phyloP scores from a whole-genome alignment of 2,113 vertebrate species.

The Speoplatyrhinus poulsoni region DNA sequence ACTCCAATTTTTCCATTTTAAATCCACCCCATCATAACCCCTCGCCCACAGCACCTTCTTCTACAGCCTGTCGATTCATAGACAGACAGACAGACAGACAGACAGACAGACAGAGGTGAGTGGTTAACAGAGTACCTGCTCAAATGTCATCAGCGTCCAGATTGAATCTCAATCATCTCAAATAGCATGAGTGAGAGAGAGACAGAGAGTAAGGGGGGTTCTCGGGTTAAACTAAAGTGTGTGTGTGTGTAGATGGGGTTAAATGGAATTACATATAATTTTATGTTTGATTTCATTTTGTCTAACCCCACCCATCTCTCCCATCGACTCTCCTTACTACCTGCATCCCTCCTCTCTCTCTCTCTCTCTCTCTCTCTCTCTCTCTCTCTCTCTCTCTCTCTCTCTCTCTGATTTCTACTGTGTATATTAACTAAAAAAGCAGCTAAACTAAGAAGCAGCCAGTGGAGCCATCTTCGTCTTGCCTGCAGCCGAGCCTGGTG shows the following conservation, averaged over 20 bases:
- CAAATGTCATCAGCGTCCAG: constrained; percentile 71
- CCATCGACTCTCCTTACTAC: constrained; percentile 5
- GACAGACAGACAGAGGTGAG: constrained; percentile 32
- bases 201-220: constrained; percentile 12
- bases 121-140: constrained; percentile 50
- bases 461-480: constrained; percentile 34
- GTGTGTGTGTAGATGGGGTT: constrained; percentile 8
- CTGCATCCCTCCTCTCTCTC: neutral
- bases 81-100: constrained; percentile 15
- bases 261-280: constrained; percentile 69
- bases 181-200: constrained; percentile 40
- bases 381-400: neutral
- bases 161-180: constrained; percentile 71
- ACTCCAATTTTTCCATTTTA: constrained; percentile 29
- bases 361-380: neutral
- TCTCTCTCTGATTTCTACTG: constrained; percentile 40
- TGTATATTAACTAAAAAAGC: constrained; percentile 60
- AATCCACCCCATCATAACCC: neutral
- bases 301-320: constrained; percentile 3
- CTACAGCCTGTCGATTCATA: constrained; percentile 6
- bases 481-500: constrained; percentile 39
- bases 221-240: constrained; percentile 64
- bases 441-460: constrained; percentile 46
- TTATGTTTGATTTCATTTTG: constrained; percentile 58
- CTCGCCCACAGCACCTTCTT: neutral